These are phyloP conservation scores for Parnassius apollo DNA, from an alignment of 2,888 invertebrate species.

Conservation along the genomic window DNA sequence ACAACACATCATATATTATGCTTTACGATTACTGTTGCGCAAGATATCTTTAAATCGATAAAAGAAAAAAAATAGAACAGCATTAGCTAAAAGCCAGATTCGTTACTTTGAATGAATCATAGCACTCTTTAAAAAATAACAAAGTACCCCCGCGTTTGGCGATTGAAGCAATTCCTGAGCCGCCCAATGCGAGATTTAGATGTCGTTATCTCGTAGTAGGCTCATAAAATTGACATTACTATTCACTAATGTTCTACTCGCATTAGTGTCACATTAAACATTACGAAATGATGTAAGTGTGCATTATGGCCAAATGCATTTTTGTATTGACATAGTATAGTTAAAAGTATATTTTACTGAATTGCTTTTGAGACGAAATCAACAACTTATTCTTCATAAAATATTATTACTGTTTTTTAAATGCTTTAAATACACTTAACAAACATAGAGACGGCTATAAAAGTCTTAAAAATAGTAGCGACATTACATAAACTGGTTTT, in stretches of 20 bases:
- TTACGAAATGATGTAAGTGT: conserved; percentile 59
- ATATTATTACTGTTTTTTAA: background rate
- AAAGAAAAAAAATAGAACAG: conserved; percentile 9
- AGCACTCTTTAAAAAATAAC: conserved; percentile 22
- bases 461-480: background rate
- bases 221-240: conserved; percentile 71
- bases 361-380: conserved; percentile 5
- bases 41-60: conserved; percentile 6
- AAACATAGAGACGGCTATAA: background rate
- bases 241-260: conserved; percentile 64
- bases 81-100: conserved; percentile 23
- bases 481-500: conserved; percentile 9
- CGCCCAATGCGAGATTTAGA: conserved; percentile 47
- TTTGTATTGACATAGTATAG: conserved; percentile 26
- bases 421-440: background rate
- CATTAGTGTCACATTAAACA: conserved; percentile 71
- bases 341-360: conserved; percentile 11
- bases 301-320: conserved; percentile 40
- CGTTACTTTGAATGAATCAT: conserved; percentile 23
- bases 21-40: background rate
- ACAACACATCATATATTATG: too few relatives aligned
- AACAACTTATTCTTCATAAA: background rate
- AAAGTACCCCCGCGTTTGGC: conserved; percentile 25
- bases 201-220: conserved; percentile 54
- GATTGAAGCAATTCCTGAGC: conserved; percentile 31